Evolutionary conservation across 2,113 vertebrate genomes (phyloP).

Genomic region (Sula dactylatra): DNA sequence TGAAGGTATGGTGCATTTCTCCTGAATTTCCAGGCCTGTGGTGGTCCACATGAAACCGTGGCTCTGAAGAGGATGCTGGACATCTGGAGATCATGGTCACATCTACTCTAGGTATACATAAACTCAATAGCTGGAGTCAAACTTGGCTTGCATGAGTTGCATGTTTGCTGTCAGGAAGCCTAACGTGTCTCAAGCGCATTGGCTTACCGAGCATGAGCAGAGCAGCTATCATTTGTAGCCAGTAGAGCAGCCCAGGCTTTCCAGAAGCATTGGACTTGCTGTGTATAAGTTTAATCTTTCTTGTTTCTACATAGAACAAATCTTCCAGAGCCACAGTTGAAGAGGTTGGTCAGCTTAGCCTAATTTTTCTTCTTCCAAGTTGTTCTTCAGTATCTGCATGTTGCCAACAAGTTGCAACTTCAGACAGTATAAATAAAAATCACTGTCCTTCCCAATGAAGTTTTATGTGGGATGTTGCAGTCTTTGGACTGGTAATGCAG

Average conservation of each 20-base stretch:
- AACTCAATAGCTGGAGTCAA: neutral
- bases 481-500: neutral
- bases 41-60: neutral
- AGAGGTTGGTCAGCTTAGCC: neutral
- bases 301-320: neutral
- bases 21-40: neutral
- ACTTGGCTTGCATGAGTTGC: neutral
- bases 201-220: neutral
- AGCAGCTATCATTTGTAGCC: neutral
- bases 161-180: rapidly evolving
- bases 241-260: neutral
- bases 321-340: neutral
- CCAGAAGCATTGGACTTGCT: neutral
- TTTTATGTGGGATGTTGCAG: neutral
- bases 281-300: neutral
- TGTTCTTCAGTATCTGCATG: neutral
- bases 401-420: neutral
- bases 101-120: neutral
- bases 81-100: neutral
- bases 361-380: neutral
- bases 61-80: neutral
- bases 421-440: neutral
- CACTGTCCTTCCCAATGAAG: neutral
- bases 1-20: neutral
- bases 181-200: neutral